These are phyloP conservation scores for Phaethornis superciliosus DNA, from an alignment of 2,113 vertebrate species.

Conservation along the genomic window DNA sequence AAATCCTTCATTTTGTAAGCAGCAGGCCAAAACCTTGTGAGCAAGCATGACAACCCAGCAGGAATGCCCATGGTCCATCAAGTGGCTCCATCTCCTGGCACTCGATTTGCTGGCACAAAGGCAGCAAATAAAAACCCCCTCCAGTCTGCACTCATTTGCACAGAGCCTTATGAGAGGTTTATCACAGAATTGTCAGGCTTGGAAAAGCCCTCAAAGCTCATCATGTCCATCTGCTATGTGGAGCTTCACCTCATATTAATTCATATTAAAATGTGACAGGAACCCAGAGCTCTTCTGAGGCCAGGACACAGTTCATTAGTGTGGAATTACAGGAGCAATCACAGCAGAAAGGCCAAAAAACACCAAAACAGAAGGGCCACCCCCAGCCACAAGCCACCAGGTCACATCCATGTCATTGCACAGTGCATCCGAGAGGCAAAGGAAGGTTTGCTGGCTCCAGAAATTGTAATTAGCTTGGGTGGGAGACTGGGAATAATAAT, in stretches of 20 bases:
- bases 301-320: background rate
- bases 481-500: slow-evolving; percentile 2
- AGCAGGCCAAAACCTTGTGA: background rate
- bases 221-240: background rate
- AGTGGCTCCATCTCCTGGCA: background rate
- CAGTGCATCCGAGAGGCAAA: background rate
- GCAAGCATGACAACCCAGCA: fast-evolving
- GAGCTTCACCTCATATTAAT: background rate
- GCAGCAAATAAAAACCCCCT: background rate
- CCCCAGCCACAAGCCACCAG: background rate
- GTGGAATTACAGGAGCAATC: background rate
- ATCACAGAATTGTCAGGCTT: no score
- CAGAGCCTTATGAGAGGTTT: background rate
- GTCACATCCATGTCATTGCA: background rate
- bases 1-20: background rate
- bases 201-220: no score
- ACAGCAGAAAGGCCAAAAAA: background rate
- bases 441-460: background rate
- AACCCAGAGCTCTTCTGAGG: background rate
- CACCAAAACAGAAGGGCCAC: background rate
- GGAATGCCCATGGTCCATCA: fast-evolving
- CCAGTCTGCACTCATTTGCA: background rate
- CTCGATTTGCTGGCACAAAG: background rate
- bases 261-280: no score
- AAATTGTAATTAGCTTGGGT: slow-evolving; percentile 4